phyloP scores from a whole-genome alignment of 2,797 vertebrate genomes.

The Anableps anableps region DNA sequence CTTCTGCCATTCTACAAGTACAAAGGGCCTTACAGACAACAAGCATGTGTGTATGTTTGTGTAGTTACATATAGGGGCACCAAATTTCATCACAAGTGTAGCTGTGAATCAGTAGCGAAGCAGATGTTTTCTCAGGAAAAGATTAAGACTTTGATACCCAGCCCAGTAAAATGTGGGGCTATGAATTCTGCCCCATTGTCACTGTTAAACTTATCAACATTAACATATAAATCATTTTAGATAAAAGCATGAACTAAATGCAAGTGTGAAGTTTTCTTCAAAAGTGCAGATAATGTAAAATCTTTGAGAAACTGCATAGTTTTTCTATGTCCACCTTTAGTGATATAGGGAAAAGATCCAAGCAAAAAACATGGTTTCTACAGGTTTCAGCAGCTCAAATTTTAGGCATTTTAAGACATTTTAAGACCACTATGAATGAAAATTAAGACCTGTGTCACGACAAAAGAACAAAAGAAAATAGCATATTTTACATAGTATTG shows the following conservation, averaged over 20 bases:
- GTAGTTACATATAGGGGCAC: conserved; percentile 3
- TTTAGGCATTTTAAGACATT: too few species aligned
- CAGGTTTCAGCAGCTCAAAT: too few species aligned
- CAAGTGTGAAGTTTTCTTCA: neutral
- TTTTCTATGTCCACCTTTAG: too few species aligned
- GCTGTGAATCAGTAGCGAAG: neutral
- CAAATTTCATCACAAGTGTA: conserved; percentile 1
- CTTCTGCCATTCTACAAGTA: conserved; percentile 48
- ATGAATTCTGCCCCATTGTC: neutral
- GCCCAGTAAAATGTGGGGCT: neutral
- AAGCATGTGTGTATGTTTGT: conserved; percentile 19
- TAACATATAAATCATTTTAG: neutral
- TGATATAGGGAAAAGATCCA: too few species aligned
- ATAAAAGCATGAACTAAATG: neutral
- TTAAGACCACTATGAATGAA: too few species aligned
- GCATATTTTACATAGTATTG: too few species aligned
- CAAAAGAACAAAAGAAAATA: too few species aligned
- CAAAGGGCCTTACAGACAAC: conserved; percentile 61
- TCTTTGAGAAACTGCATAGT: neutral
- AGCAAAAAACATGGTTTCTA: too few species aligned
- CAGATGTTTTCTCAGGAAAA: neutral
- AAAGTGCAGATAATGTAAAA: neutral
- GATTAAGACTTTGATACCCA: neutral
- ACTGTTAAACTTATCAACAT: neutral
- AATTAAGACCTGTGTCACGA: too few species aligned